phyloP scores from a whole-genome alignment of 92 coral and sea anemone species.

The Montipora capitata region DNA sequence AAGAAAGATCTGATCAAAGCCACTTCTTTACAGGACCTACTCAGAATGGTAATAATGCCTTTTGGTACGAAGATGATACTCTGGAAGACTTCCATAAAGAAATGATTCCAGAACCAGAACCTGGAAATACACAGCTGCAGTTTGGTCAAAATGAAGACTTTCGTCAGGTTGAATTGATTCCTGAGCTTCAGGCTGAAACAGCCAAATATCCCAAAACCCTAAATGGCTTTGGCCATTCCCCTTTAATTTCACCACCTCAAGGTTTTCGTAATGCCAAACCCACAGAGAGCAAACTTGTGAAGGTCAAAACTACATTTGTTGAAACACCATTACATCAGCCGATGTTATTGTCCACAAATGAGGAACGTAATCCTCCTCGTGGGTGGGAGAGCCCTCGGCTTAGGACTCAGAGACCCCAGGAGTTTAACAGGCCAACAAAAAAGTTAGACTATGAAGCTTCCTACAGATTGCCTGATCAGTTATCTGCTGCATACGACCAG shows the following conservation, averaged over 20 bases:
- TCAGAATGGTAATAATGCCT: neutral
- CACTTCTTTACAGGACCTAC: neutral
- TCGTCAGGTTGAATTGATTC: neutral
- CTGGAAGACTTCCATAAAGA: conserved; percentile 26
- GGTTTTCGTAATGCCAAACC: conserved; percentile 11
- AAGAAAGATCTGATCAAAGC: neutral
- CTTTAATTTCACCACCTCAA: conserved; percentile 9
- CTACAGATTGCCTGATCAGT: neutral
- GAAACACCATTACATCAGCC: conserved; percentile 25
- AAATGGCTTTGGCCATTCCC: conserved; percentile 4
- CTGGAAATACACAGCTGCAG: conserved; percentile 8
- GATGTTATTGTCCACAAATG: neutral
- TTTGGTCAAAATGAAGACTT: neutral
- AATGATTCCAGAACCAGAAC: conserved; percentile 67
- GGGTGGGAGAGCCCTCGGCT: neutral
- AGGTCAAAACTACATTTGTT: conserved; percentile 35
- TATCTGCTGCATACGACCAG: neutral
- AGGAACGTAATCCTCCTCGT: neutral
- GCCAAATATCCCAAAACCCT: neutral
- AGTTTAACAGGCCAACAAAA: neutral
- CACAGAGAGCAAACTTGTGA: conserved; percentile 20
- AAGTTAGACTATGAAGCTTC: neutral
- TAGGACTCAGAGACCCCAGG: neutral
- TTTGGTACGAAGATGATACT: conserved; percentile 14
- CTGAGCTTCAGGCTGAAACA: conserved; percentile 10